Evolutionary conservation across 2,888 invertebrate genomes (phyloP).

Genomic region (Ichneumoninae sp.): DNA sequence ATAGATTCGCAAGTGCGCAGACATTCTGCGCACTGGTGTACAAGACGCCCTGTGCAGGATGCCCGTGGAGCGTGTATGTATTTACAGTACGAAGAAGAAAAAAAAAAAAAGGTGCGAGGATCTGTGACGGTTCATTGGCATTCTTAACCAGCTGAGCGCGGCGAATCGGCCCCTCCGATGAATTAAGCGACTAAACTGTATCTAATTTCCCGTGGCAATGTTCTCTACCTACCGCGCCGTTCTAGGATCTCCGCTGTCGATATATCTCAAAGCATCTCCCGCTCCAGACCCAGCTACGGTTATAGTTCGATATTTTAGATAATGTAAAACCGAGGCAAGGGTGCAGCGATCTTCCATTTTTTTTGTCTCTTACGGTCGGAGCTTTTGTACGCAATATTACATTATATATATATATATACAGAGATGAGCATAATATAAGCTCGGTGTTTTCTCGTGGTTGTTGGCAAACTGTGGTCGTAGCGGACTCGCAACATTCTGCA

Average conservation of each 20-base stretch:
- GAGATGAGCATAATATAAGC: slow-evolving; percentile 12
- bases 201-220: slow-evolving; percentile 66
- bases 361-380: slow-evolving; percentile 16
- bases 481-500: slow-evolving; percentile 58
- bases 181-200: slow-evolving; percentile 68
- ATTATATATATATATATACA: background rate
- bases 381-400: slow-evolving; percentile 23
- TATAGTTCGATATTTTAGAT: background rate
- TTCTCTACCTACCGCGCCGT: slow-evolving; percentile 64
- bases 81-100: background rate
- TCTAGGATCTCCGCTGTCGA: slow-evolving; percentile 44
- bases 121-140: slow-evolving; percentile 64
- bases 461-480: slow-evolving; percentile 33
- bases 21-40: background rate
- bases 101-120: slow-evolving; percentile 58
- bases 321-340: slow-evolving; percentile 18
- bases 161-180: slow-evolving; percentile 64
- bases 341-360: slow-evolving; percentile 28
- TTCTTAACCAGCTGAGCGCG: slow-evolving; percentile 67
- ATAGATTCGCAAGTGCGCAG: slow-evolving; percentile 13
- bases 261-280: slow-evolving; percentile 11
- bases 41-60: background rate
- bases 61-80: slow-evolving; percentile 9
- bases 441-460: slow-evolving; percentile 30
- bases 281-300: background rate